These are phyloP conservation scores for Cantharis flavilabris DNA, from an alignment of 2,888 invertebrate genomes.

Conservation along the genomic window DNA sequence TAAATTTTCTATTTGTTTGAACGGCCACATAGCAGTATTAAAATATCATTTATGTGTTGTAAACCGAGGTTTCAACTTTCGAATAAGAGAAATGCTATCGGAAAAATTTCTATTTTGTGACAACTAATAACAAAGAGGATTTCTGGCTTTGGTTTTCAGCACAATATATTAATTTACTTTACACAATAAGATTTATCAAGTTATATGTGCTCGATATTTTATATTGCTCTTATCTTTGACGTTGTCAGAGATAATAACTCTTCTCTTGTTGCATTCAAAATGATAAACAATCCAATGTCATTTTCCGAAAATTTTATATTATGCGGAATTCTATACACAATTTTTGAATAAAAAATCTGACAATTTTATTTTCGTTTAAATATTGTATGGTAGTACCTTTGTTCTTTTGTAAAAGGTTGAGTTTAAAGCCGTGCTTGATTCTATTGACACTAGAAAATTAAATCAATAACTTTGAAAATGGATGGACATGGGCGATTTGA, in stretches of 20 bases:
- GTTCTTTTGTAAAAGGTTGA: slow-evolving; percentile 45
- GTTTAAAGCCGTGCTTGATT: slow-evolving; percentile 44
- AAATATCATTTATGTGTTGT: not conserved
- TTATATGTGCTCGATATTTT: not conserved
- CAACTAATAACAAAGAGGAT: not conserved
- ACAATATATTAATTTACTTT: not conserved
- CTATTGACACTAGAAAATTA: slow-evolving; percentile 52
- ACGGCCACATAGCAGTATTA: not conserved
- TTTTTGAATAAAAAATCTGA: slow-evolving; percentile 28
- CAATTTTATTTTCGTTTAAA: slow-evolving; percentile 42
- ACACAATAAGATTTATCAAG: not conserved
- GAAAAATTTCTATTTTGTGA: not conserved
- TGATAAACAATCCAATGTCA: slow-evolving; percentile 15
- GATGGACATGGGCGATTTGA: slow-evolving; percentile 49
- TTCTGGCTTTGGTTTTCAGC: not conserved
- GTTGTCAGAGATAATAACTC: not conserved
- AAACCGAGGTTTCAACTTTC: not conserved
- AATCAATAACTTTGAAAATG: slow-evolving; percentile 56
- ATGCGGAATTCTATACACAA: slow-evolving; percentile 28
- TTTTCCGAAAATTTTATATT: slow-evolving; percentile 19
- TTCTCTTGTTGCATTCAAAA: not conserved
- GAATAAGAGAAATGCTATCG: not conserved
- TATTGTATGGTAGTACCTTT: slow-evolving; percentile 42
- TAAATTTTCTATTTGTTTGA: not conserved
- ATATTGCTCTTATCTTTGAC: not conserved